Conservation (phyloP, 1,140 invertebrate species). For the Paracyclopina nana region DNA sequence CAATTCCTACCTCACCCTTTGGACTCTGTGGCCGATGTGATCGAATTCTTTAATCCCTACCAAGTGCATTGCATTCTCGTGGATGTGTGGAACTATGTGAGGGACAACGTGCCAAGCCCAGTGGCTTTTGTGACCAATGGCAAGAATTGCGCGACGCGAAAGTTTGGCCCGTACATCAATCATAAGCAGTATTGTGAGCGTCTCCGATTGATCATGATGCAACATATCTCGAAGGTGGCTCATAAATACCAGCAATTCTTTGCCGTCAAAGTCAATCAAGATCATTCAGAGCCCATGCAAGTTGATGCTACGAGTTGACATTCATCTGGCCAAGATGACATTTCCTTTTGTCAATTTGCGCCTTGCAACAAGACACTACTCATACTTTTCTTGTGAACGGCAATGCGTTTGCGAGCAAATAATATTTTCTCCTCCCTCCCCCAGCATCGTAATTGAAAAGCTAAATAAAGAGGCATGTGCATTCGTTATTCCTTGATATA, state of each 20-base stretch:
- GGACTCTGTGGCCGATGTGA: conserved; percentile 7
- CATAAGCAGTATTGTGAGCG: conserved; percentile 1
- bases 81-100: conserved; percentile 10
- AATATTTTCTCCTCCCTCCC: no score
- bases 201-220: conserved; percentile 10
- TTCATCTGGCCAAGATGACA: no score
- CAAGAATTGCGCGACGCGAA: not conserved
- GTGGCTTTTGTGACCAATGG: not conserved
- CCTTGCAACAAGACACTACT: no score
- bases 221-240: not conserved
- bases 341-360: no score
- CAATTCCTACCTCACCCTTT: conserved; percentile 12
- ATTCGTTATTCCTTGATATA: no score
- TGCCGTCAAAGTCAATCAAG: no score
- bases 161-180: conserved; percentile 8
- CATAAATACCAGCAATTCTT: conserved; percentile 3
- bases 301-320: no score
- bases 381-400: no score
- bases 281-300: no score
- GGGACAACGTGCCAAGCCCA: conserved; percentile 7
- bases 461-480: no score
- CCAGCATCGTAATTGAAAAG: no score
- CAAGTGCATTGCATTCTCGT: conserved; percentile 6
- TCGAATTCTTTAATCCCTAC: not conserved
- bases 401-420: no score